These are phyloP conservation scores for Trigoniulus corallinus DNA, from an alignment of 1,140 invertebrate species.

Conservation along the genomic window DNA sequence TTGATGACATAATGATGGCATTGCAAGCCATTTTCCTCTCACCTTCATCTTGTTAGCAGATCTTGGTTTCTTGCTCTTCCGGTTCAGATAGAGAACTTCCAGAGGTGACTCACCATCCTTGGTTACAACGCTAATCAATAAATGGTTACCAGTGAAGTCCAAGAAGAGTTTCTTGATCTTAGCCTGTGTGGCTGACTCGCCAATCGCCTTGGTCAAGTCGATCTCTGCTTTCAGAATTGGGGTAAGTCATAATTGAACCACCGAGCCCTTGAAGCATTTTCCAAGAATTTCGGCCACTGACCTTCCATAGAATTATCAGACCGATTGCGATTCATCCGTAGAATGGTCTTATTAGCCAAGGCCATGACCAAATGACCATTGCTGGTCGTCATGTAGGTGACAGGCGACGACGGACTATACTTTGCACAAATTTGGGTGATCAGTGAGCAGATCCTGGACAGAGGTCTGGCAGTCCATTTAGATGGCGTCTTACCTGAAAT, in stretches of 20 bases:
- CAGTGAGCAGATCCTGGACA: slow-evolving; percentile 30
- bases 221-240: slow-evolving; percentile 21
- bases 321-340: slow-evolving; percentile 52
- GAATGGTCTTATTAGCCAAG: slow-evolving; percentile 61
- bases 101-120: slow-evolving; percentile 39
- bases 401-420: slow-evolving; percentile 52
- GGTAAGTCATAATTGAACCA: no score
- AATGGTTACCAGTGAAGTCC: slow-evolving; percentile 70
- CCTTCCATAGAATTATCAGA: neutral
- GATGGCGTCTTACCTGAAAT: slow-evolving; percentile 28
- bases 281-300: neutral
- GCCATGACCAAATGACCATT: slow-evolving; percentile 67
- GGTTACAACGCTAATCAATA: slow-evolving; percentile 53
- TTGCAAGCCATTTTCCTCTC: slow-evolving; percentile 8
- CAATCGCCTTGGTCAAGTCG: slow-evolving; percentile 23
- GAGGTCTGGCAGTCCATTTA: no score
- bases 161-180: slow-evolving; percentile 57
- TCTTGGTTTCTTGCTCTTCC: slow-evolving; percentile 44
- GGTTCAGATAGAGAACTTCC: slow-evolving; percentile 62
- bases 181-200: neutral
- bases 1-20: slow-evolving; percentile 14
- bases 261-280: neutral
- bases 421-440: slow-evolving; percentile 26
- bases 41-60: slow-evolving; percentile 22
- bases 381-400: slow-evolving; percentile 60